Base-by-base conservation (phyloP, 2,888 invertebrate genomes). In the Atrina japonica region DNA sequence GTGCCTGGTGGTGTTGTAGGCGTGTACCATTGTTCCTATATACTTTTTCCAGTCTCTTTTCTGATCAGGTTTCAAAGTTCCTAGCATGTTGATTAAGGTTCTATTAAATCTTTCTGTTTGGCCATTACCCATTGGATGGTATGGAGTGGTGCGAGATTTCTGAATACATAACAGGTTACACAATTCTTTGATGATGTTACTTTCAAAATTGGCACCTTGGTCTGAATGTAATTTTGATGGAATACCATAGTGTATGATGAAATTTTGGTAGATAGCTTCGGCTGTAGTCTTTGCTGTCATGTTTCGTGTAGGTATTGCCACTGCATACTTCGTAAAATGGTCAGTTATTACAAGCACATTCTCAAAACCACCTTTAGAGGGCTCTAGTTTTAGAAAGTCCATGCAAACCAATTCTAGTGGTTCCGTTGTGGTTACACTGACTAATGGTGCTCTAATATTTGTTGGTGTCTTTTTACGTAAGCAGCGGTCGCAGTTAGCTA, bases 201-300 rank as follows among this genome's bases (percentile, higher is more conserved):
- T 50, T 40, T 73, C 73, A 49, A 76, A 73, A 43, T 73, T 66
- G 9, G 59, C 30, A 11, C 75, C 72, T 56, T 75, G 75, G 35
- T 75, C 73, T 1, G 61, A 55, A 40, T 73, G 69, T 1, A 75
- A 14, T 47, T 58, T 14, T 23, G 50, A 27, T 18, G 73, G 66
- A 25, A 70, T 59, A 2, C 70, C 70, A 35, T 45, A 73, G 25
- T 66, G 49, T 2, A 69, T 23, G 23, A 73, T 40, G 52, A 69
- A 65, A 25, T 69, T 16, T 35, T 73, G 64, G 29, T 45, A 68
- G n/a, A 60, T 25, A 5, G 27, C 45, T 29, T 66, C 50, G 3
- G 65, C 56, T 14, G 58, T 65, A 16, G 70, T 65, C 47, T 21
- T 60, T 9, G 56, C 67, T 29, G 60, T 61, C 66, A 67, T n/a